phyloP scores from a whole-genome alignment of 2,797 vertebrate species.

The Setipinna tenuifilis region DNA sequence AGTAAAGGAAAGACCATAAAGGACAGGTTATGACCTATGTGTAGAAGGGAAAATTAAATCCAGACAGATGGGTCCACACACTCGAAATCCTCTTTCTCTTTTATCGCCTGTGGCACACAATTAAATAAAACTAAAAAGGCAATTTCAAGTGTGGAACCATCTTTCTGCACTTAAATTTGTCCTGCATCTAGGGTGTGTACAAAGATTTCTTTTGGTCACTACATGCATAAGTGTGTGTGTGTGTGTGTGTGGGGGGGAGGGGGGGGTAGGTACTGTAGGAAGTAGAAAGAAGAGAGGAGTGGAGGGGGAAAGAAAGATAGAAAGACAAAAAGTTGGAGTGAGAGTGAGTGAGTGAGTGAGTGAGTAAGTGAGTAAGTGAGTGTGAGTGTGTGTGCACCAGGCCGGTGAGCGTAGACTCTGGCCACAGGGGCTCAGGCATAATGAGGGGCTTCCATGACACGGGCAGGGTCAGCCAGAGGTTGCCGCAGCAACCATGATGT shows the following conservation, averaged over 20 bases:
- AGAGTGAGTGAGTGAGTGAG: conserved; percentile 41
- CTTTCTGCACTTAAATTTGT: too few relatives aligned
- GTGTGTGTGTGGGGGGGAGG: too few relatives aligned
- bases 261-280: too few relatives aligned
- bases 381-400: conserved; percentile 56
- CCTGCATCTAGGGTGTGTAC: too few relatives aligned
- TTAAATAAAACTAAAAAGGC: too few relatives aligned
- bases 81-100: too few relatives aligned
- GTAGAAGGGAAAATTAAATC: neutral
- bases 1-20: too few relatives aligned
- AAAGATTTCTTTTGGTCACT: too few relatives aligned
- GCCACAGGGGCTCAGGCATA: conserved; percentile 64
- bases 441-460: conserved; percentile 71
- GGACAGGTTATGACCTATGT: neutral
- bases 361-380: conserved; percentile 56
- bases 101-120: too few relatives aligned
- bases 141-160: too few relatives aligned
- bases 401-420: conserved; percentile 41
- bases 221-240: too few relatives aligned
- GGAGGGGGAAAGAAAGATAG: conserved; percentile 41
- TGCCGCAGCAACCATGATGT: conserved; percentile 72
- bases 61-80: too few relatives aligned
- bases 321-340: conserved; percentile 50
- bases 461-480: conserved; percentile 70
- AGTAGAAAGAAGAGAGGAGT: neutral